A percentile compares a stretch with the other conserved stretches of the same genome.
Evolutionary conservation across 2,113 vertebrate species (phyloP).

Genomic region (Phaethon lepturus): DNA sequence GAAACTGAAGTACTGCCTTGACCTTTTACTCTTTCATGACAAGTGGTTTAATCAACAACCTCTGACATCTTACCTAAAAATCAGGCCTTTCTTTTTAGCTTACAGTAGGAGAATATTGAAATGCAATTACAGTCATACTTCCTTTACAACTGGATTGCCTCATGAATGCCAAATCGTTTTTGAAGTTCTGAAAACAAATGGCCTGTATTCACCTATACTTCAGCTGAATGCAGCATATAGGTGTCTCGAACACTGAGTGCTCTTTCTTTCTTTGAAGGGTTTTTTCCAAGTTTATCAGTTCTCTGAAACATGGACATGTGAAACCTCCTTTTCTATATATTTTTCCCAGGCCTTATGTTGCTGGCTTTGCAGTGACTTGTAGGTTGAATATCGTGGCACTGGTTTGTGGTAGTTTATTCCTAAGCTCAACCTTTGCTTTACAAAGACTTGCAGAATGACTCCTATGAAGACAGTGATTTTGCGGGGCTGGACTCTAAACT

Average conservation of each 20-base stretch:
- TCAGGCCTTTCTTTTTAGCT: not conserved
- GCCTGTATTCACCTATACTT: not conserved
- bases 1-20: not conserved
- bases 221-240: not conserved
- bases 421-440: not conserved
- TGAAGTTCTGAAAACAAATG: not conserved
- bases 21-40: not conserved
- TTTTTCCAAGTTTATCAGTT: not conserved
- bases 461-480: not conserved
- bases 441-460: not conserved
- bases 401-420: not conserved
- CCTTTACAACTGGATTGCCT: not conserved
- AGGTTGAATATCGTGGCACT: not conserved
- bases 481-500: not conserved
- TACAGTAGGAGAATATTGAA: not conserved
- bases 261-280: not conserved
- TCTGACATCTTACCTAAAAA: not conserved
- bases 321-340: not conserved
- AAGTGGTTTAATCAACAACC: not conserved
- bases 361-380: not conserved
- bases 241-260: not conserved
- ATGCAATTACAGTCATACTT: not conserved
- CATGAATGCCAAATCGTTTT: not conserved
- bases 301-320: rapidly evolving
- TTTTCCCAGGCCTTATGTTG: not conserved